Conservation (phyloP, 2,113 vertebrate species). For the Bufo gargarizans region DNA sequence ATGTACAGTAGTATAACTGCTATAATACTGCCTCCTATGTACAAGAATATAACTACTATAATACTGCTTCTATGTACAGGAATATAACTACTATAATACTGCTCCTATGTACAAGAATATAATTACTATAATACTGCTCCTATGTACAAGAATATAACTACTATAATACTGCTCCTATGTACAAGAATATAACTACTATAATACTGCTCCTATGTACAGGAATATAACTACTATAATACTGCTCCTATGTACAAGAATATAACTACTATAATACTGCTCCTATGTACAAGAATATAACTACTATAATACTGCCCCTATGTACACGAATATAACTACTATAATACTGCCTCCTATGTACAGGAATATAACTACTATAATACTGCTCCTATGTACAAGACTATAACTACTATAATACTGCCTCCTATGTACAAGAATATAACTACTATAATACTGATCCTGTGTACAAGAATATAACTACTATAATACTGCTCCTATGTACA, state of each 20-base stretch:
- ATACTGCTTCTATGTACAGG: neutral
- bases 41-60: neutral
- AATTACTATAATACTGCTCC: no score
- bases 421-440: neutral
- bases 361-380: no score
- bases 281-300: neutral
- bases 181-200: conserved; percentile 1
- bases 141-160: no score
- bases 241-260: neutral
- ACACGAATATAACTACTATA: neutral
- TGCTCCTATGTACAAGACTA: no score
- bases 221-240: conserved; percentile 7
- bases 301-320: neutral
- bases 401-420: no score
- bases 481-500: neutral
- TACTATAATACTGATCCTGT: neutral
- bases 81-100: conserved; percentile 2
- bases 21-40: neutral
- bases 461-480: neutral
- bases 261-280: neutral
- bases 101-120: neutral
- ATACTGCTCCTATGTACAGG: neutral
- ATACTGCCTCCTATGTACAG: neutral
- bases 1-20: neutral
- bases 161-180: no score